Evolutionary conservation across 2,888 invertebrate genomes (phyloP).

Genomic region (Troides aeacus): DNA sequence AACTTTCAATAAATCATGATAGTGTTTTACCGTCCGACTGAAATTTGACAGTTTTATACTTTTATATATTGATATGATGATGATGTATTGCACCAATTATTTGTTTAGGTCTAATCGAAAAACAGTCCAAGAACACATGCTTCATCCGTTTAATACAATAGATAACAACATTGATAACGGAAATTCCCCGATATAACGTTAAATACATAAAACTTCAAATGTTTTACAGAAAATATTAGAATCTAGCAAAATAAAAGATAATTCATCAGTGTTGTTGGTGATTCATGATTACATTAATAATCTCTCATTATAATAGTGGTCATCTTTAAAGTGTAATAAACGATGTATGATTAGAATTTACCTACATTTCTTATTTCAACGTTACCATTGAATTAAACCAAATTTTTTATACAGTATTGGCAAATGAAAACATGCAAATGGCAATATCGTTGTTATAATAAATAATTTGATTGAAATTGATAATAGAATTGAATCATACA

Average conservation of each 20-base stretch:
- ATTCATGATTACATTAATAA: too few relatives aligned
- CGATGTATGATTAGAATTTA: too few relatives aligned
- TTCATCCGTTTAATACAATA: constrained; percentile 7
- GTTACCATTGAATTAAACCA: too few relatives aligned
- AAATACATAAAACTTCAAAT: neutral
- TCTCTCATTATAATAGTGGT: too few relatives aligned
- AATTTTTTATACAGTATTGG: neutral
- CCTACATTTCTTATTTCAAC: too few relatives aligned
- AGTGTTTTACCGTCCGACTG: neutral
- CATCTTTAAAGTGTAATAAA: too few relatives aligned
- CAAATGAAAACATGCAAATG: neutral
- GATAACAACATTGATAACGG: constrained; percentile 20
- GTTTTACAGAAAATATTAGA: neutral
- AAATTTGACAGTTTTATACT: too few relatives aligned
- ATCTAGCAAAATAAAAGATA: neutral
- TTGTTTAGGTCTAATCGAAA: constrained; percentile 7
- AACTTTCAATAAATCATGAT: neutral
- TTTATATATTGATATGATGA: neutral
- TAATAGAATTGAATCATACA: neutral
- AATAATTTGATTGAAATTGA: neutral
- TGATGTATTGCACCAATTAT: constrained; percentile 1
- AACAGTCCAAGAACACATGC: constrained; percentile 2
- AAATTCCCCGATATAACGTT: constrained; percentile 21
- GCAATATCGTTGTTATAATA: neutral
- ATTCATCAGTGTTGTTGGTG: too few relatives aligned